Evolutionary conservation across 2,113 vertebrate genomes (phyloP), one percentile per base, ranked within the genome.

Genomic region (Daphoenositta chrysoptera): DNA sequence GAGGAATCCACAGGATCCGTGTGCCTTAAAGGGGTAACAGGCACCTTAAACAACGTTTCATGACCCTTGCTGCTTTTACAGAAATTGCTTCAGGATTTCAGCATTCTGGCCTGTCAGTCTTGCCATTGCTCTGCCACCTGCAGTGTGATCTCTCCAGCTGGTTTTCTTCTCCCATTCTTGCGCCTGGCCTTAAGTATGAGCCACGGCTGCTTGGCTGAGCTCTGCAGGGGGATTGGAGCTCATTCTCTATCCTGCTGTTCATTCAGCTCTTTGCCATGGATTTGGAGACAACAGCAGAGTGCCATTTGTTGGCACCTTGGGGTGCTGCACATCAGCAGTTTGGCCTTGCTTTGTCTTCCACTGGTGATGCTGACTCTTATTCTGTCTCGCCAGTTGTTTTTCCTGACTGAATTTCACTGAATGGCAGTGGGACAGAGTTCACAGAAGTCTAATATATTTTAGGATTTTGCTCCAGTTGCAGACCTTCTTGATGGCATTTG

Each of bases 41-140:
- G 37, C 54, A 72, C 86, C 35, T 82, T 66, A 54, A 89, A 68
- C 81, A 83, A 12, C 68, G 71, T 79, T 94, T 93, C 3, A 6
- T 86, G 68, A 57, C 54, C 66, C 33, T 83, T 83, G 44, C 71
- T 93, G 75, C 56, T 58, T 91, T 77, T 51, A 19, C 66, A 87
- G 61, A 94, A 94, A 81, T 70, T 47, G 81, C 69, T 81, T 90
- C 53, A 93, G 94, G 77, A 72, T 89, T 95, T 96, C 47, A 83
- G 37, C 60, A 28, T 96, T 96, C 71, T 96, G 80, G 63, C 57
- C 57, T 91, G 72, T 96, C 86, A 87, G 37, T 93, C 81, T 87
- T 94, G 68, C 82, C 13, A 2, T 37, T 92, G 79, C 83, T 85
- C 30, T 66, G 42, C 71, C 72, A 88, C 82, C 71, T 94, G 93